Evolutionary conservation across 2,113 vertebrate species (phyloP), one percentile per base, ranked within the genome.

Genomic region (Asarcornis scutulata): DNA sequence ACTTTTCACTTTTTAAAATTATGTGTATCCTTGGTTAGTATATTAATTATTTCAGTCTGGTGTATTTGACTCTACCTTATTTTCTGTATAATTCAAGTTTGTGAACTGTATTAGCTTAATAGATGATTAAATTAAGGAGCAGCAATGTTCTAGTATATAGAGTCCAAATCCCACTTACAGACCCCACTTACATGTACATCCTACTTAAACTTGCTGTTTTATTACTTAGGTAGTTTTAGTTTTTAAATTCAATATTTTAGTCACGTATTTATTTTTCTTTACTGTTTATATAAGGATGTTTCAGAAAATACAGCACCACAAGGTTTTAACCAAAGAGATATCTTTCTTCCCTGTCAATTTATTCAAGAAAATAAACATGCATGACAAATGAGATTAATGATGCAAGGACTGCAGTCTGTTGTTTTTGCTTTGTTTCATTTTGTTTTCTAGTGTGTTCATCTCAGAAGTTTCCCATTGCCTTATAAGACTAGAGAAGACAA

Each of bases 21-120:
- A 63, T 3, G 27, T 6, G 36, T 62, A 4, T 52, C 12, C 14
- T 91, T 63, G 40, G 26, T 86, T 4, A 64, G 8, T 9, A 13
- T 36, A 2, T 3, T 73, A 8, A n/a, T 52, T 80, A 12, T 93
- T 78, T 90, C 14, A 44, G 52, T 23, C 2, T 2, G 29, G 1
- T n/a, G 3, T 42, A 15, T 48, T 6, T 69, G 14, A 50, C 21
- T 68, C n/a, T 72, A 79, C 2, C 0, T 6, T 21, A 7, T 53
- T 58, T 82, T 53, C 16, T 73, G 11, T 6, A 10, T 50, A 72
- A 63, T 72, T 50, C n/a, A 88, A 59, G 8, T 2, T 9, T 71
- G 11, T 67, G 50, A 90, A 14, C 9, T 90, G 21, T 50, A 18
- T 9, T 64, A 60, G 2, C 6, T 80, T 27, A 67, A 21, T 16